phyloP scores from a whole-genome alignment of 2,888 invertebrate species.

The Trichopoda pennipes region DNA sequence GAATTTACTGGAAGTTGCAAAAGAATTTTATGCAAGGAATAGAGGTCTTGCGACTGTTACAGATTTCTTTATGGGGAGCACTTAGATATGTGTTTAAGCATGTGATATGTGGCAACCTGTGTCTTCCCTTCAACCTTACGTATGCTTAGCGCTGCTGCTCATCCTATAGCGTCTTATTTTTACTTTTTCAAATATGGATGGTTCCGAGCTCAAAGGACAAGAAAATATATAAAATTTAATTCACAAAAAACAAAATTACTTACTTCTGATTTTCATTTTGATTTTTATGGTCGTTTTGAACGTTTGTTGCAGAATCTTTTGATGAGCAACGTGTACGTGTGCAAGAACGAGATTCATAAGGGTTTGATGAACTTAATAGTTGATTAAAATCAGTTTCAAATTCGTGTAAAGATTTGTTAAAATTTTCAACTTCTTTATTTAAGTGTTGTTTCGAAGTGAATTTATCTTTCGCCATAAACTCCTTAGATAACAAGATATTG shows the following conservation, averaged over 20 bases:
- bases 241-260: neutral
- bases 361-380: slow-evolving; percentile 17
- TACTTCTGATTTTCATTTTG: slow-evolving; percentile 51
- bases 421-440: slow-evolving; percentile 73
- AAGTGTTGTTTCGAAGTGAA: slow-evolving; percentile 73
- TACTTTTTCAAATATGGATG: neutral
- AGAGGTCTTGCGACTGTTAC: too few species aligned
- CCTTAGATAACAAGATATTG: slow-evolving; percentile 19
- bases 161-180: too few species aligned
- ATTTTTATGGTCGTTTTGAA: neutral
- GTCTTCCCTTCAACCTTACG: too few species aligned
- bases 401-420: slow-evolving; percentile 72
- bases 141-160: too few species aligned
- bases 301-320: slow-evolving; percentile 2
- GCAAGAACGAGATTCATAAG: slow-evolving; percentile 11
- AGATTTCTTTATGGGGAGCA: too few species aligned
- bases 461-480: neutral
- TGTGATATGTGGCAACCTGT: too few species aligned
- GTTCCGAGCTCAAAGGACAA: neutral
- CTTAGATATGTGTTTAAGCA: too few species aligned
- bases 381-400: slow-evolving; percentile 72
- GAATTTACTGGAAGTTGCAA: too few species aligned
- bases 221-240: neutral
- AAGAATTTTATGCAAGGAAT: too few species aligned
- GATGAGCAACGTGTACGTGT: neutral